phyloP scores from a whole-genome alignment of 2,797 vertebrate species.

The Protosalanx chinensis region DNA sequence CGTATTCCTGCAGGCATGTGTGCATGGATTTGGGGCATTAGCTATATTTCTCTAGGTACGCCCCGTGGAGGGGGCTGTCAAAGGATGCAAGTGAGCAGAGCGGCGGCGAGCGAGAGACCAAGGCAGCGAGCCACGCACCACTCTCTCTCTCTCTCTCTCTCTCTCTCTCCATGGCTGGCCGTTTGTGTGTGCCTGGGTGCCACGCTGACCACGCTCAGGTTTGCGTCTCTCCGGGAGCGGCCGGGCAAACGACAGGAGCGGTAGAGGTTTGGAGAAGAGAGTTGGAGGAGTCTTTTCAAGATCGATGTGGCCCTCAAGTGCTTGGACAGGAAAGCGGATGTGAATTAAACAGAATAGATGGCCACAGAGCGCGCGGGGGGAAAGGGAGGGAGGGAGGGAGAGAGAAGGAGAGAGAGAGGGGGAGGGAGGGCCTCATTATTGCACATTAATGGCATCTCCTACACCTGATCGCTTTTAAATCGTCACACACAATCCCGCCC shows the following conservation, averaged over 20 bases:
- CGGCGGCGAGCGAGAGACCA: constrained; percentile 40
- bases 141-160: not conserved
- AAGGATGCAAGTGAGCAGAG: constrained; percentile 45
- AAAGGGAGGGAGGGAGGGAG: constrained; percentile 39
- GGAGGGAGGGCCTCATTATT: not conserved
- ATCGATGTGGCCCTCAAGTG: constrained; percentile 46
- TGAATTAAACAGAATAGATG: constrained; percentile 11
- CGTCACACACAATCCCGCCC: constrained; percentile 11
- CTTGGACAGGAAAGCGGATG: constrained; percentile 49
- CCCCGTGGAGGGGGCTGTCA: constrained; percentile 29
- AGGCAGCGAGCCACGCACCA: constrained; percentile 20
- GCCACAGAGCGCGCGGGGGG: constrained; percentile 11
- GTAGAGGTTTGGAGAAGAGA: constrained; percentile 17
- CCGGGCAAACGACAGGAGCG: constrained; percentile 3
- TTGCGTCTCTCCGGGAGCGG: constrained; percentile 41
- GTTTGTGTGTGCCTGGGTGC: not conserved
- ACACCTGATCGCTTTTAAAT: constrained; percentile 62
- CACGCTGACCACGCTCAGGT: constrained; percentile 6
- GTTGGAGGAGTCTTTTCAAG: constrained; percentile 32
- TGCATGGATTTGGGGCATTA: constrained; percentile 21
- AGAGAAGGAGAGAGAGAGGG: constrained; percentile 22
- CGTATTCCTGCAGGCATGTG: not conserved
- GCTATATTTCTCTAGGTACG: constrained; percentile 36
- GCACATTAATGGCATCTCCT: constrained; percentile 47
- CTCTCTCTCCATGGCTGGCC: not conserved